These are phyloP conservation scores for Hoplias malabaricus DNA, from an alignment of 2,113 vertebrate species.

Conservation along the genomic window DNA sequence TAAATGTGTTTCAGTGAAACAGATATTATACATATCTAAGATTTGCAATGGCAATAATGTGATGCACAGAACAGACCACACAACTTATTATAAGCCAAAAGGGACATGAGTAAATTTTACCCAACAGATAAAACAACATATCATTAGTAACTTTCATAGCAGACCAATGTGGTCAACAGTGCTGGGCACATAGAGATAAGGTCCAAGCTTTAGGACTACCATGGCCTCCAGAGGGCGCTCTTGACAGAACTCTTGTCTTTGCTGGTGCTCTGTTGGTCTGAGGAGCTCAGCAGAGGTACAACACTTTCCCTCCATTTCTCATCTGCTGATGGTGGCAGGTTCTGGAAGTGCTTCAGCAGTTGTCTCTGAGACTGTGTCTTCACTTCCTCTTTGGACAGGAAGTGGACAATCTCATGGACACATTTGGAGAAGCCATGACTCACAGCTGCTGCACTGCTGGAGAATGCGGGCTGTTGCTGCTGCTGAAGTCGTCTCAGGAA, in stretches of 20 bases:
- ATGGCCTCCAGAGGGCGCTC: conserved; percentile 67
- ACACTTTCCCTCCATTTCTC: conserved; percentile 46
- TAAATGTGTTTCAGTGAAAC: neutral
- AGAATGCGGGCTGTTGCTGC: conserved; percentile 53
- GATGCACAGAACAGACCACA: neutral
- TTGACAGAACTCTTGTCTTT: conserved; percentile 55
- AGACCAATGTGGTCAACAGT: conserved; percentile 20
- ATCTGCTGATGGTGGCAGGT: conserved; percentile 48
- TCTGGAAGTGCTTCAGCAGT: conserved; percentile 56
- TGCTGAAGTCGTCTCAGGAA: conserved; percentile 43
- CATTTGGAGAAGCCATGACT: conserved; percentile 55
- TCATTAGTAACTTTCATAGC: neutral
- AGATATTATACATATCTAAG: neutral
- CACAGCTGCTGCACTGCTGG: conserved; percentile 24
- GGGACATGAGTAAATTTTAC: neutral
- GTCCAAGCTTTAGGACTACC: conserved; percentile 54
- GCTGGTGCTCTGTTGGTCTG: conserved; percentile 43
- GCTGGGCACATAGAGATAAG: neutral
- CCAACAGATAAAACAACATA: neutral
- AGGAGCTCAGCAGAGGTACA: conserved; percentile 28
- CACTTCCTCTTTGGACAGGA: conserved; percentile 58
- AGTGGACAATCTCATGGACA: conserved; percentile 60
- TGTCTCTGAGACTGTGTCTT: conserved; percentile 47
- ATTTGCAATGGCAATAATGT: neutral
- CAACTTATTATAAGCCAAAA: neutral